Percentiles rank a stretch among this genome's conserved stretches.
phyloP scores from a whole-genome alignment of 2,113 vertebrate species.

The Clarias macrocephalus region DNA sequence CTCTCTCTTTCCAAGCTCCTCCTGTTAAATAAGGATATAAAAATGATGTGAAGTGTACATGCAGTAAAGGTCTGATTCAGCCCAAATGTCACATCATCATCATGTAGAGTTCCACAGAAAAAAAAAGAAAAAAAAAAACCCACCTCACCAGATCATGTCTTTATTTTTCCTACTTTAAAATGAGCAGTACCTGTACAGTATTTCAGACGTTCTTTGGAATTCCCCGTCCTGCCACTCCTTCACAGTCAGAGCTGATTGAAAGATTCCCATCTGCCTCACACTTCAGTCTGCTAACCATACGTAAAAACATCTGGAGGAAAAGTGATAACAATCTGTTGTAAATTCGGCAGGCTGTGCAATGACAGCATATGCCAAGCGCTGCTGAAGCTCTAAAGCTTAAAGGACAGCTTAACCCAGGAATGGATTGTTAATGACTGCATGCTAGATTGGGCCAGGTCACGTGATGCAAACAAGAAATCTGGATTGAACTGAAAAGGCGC shows the following conservation, averaged over 20 bases:
- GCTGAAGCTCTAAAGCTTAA: constrained; percentile 23
- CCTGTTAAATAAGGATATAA: not conserved
- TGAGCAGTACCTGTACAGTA: not conserved
- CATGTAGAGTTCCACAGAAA: not conserved
- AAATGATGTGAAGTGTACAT: not conserved
- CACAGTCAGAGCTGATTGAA: not conserved
- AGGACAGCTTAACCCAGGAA: constrained; percentile 19
- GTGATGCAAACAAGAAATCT: not conserved
- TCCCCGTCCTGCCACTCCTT: constrained; percentile 1
- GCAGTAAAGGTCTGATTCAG: constrained; percentile 8
- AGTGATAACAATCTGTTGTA: constrained; percentile 39
- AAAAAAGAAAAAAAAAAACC: not conserved
- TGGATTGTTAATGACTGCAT: not conserved
- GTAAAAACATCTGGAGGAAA: constrained; percentile 39
- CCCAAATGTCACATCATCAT: constrained; percentile 3
- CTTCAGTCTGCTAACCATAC: constrained; percentile 5
- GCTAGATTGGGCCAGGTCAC: not conserved
- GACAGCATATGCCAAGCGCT: constrained; percentile 5
- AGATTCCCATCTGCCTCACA: constrained; percentile 34
- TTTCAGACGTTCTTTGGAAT: not conserved
- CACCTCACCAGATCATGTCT: not conserved
- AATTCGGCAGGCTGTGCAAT: constrained; percentile 5
- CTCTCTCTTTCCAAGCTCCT: not conserved
- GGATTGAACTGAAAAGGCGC: not conserved
- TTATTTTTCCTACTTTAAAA: not conserved